Percentiles rank a stretch among this genome's conserved stretches.
phyloP scores from a whole-genome alignment of 2,113 vertebrate genomes.

The Clupea harengus region DNA sequence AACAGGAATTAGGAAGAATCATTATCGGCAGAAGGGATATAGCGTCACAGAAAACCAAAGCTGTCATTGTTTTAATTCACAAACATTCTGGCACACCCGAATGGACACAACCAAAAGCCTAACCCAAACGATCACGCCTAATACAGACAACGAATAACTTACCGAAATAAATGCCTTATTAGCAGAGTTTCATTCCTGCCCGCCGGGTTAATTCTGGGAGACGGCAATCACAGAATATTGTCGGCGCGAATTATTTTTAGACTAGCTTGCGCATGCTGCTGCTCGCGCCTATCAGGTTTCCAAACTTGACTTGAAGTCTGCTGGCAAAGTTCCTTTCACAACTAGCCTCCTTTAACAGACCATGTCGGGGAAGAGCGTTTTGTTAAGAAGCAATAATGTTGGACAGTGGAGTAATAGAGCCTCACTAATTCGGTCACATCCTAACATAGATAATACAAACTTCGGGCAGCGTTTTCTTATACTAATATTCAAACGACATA shows the following conservation, averaged over 20 bases:
- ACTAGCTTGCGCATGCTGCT: constrained; percentile 72
- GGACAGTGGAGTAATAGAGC: not conserved
- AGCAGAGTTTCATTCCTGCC: constrained; percentile 55
- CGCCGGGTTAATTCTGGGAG: constrained; percentile 49
- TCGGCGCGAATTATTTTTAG: constrained; percentile 90
- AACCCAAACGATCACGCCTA: not conserved
- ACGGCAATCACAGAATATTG: constrained; percentile 47
- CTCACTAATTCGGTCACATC: not conserved
- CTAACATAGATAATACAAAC: too few relatives aligned
- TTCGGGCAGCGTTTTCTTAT: too few relatives aligned
- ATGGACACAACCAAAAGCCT: not conserved
- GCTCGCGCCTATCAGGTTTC: constrained; percentile 83
- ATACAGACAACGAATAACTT: constrained; percentile 39
- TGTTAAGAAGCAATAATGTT: not conserved
- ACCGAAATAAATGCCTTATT: constrained; percentile 56
- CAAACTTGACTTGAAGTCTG: constrained; percentile 50
- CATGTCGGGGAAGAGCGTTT: not conserved
- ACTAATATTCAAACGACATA: too few relatives aligned
- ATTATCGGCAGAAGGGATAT: not conserved
- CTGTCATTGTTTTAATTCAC: not conserved
- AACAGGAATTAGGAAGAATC: not conserved
- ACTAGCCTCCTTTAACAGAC: not conserved
- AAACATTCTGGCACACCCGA: not conserved
- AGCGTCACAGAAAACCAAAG: not conserved
- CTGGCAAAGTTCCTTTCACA: constrained; percentile 22